Evolutionary conservation across 2,888 invertebrate species (phyloP).

Genomic region (Drosophila quinaria): DNA sequence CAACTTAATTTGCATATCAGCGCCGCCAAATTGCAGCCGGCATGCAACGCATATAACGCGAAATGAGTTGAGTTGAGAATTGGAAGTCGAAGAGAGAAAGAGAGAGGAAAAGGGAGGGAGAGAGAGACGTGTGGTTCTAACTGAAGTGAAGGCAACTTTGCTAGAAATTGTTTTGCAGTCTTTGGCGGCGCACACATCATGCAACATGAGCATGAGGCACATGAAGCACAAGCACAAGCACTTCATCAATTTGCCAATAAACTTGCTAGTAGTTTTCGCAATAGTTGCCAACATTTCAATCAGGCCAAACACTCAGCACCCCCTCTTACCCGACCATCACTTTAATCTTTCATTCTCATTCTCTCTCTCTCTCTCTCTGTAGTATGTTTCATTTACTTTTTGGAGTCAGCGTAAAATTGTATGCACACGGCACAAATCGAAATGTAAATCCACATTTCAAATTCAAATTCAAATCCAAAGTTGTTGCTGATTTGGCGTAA

Average conservation of each 20-base stretch:
- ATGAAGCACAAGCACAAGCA: constrained; percentile 31
- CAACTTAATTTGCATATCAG: constrained; percentile 85
- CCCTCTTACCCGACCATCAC: background rate
- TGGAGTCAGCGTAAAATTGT: constrained; percentile 74
- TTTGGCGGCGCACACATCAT: constrained; percentile 30
- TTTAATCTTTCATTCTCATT: background rate
- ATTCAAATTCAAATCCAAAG: constrained; percentile 47
- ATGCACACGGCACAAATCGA: constrained; percentile 77
- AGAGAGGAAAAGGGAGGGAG: constrained; percentile 4
- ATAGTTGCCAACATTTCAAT: constrained; percentile 82
- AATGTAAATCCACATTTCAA: constrained; percentile 55
- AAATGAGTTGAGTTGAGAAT: constrained; percentile 8
- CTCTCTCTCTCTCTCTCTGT: too few species aligned
- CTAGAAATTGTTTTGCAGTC: constrained; percentile 69
- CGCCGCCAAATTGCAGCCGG: constrained; percentile 84
- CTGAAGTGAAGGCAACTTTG: constrained; percentile 57
- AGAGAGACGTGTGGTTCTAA: constrained; percentile 22
- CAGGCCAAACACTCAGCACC: constrained; percentile 66
- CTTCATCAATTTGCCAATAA: constrained; percentile 83
- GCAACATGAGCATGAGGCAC: constrained; percentile 15
- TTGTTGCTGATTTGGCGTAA: constrained; percentile 81
- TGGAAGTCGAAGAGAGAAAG: background rate
- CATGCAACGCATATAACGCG: constrained; percentile 75
- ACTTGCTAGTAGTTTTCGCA: constrained; percentile 77
- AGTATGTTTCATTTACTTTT: constrained; percentile 43